Evolutionary conservation across 2,888 invertebrate genomes (phyloP), one percentile per base, ranked within the genome.

Genomic region (Hyles lineata): DNA sequence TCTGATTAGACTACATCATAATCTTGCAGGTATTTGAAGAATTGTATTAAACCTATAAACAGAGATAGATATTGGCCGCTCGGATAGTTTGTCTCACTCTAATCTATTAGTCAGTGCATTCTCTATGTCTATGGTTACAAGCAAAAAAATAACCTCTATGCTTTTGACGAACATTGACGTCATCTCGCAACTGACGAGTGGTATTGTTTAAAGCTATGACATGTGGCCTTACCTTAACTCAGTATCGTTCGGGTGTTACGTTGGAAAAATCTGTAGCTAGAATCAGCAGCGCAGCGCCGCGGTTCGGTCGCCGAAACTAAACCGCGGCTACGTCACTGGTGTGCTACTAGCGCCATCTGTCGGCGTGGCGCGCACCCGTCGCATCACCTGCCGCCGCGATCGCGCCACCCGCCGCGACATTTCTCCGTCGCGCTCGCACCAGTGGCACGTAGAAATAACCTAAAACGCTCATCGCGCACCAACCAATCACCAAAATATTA

Each of bases 361-460:
- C 85, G 90, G 85, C 78, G 74, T 73, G 70, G 74, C 74, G 74
- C 72, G 76, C 77, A 76, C 77, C 79, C 80, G 75, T 77, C 80
- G 79, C 77, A 80, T 87, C 90, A 88, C 93, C 87, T 87, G 93
- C 92, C 91, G 75, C 80, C 79, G 80, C 67, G 67, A 67, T 67
- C 67, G 67, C 23, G 43, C 67, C 67, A 67, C 67, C 67, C 67
- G 67, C 67, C 67, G 67, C 85, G 87, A 89, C 90, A 90, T 88
- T 90, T 90, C 89, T 89, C 93, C 88, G 89, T 92, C 92, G 92
- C 93, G 92, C 89, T 93, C 92, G 88, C 92, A 91, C 90, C 86
- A 91, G 90, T 90, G 90, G 91, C 92, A 94, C 93, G 92, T 92
- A 93, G 89, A 89, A 91, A 87, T 95, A 95, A 94, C 95, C 94